Base-by-base conservation (phyloP, 2,888 invertebrate genomes). In the Stegophylla sp. region DNA sequence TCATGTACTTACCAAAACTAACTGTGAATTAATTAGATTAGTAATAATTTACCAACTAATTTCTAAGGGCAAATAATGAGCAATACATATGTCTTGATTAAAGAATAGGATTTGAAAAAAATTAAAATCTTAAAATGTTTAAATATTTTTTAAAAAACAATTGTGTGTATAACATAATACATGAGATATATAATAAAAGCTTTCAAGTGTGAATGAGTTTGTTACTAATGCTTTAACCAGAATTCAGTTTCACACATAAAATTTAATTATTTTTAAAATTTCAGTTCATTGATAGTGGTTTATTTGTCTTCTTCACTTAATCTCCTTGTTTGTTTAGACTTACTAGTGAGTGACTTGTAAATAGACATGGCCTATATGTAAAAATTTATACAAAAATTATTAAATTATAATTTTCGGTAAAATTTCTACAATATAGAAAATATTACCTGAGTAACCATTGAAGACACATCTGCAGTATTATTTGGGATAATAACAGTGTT, bases 401-500 rank as follows among this genome's bases (percentile, higher is more conserved):
- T 1, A n/a, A 17, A 75, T 17, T 41, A 41, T 12, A 23, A 0
- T 48, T 23, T 1, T 15, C 9, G 51, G 17, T 48, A 1, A 20
- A 48, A 17, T 43, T 45, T 28, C 23, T 34, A 3, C 28, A 69
- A 13, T 20, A 28, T 15, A 28, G 7, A n/a, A n/a, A 23, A 15
- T 1, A 63, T 84, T 88, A 92, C 94, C 90, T 95, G 94, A 63
- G 93, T 90, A 20, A 96, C 94, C 86, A 95, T 88, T 85, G 89
- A 90, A 12, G 93, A 90, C 7, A 95, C 91, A 85, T 94, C 93
- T 5, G 94, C 93, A 4, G 93, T 92, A 87, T 97, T 97, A 26
- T 94, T 91, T 0, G 98, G 98, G 84, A 99, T 87, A 84, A 99
- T 94, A 82, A 99, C 89, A 0, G 98, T 99, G 87, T 98, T 99